Percentiles rank a stretch among this genome's conserved stretches.
Conservation (phyloP, 1,140 invertebrate species). For the Thaumatotibia leucotreta region DNA sequence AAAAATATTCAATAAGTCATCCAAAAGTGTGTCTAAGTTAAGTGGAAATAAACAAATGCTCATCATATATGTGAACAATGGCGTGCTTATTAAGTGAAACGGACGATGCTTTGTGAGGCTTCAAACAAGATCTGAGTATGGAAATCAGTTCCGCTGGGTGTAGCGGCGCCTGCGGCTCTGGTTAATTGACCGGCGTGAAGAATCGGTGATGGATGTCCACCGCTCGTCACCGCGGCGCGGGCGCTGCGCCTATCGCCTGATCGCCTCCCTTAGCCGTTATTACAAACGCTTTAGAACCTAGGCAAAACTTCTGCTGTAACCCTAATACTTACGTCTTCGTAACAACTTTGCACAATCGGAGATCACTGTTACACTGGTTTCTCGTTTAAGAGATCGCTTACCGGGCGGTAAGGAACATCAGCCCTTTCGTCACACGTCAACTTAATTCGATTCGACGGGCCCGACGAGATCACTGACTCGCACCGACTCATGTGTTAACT, state of each 20-base stretch:
- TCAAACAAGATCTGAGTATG: constrained; percentile 22
- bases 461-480: constrained; percentile 23
- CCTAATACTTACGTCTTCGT: not conserved
- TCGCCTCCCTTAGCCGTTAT: constrained; percentile 10
- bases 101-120: constrained; percentile 20
- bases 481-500: constrained; percentile 5
- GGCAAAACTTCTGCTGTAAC: not conserved
- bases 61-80: not conserved
- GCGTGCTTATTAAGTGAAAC: constrained; percentile 8
- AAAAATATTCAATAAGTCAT: not conserved
- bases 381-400: not conserved
- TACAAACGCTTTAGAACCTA: not conserved
- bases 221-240: constrained; percentile 24
- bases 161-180: constrained; percentile 29
- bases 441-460: constrained; percentile 34
- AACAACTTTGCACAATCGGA: not conserved
- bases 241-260: constrained; percentile 26
- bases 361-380: not conserved
- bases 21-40: not conserved
- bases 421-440: constrained; percentile 42
- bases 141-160: constrained; percentile 18
- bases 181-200: constrained; percentile 52
- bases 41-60: not conserved
- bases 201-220: constrained; percentile 56
- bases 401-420: not conserved